Conservation (phyloP, 2,113 vertebrate species). For the Sphyrna mokarran region DNA sequence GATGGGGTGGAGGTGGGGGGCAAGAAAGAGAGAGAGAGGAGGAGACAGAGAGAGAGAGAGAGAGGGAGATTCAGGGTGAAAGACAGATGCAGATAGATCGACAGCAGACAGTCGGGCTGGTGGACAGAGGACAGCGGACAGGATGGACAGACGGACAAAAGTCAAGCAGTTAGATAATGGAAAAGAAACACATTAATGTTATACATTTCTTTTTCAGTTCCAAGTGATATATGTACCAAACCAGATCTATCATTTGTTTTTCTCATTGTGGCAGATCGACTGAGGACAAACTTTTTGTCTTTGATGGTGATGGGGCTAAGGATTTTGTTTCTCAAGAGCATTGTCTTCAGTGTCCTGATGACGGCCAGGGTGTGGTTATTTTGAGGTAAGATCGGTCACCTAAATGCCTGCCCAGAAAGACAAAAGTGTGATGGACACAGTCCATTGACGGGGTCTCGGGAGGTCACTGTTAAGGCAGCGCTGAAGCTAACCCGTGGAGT, state of each 20-base stretch:
- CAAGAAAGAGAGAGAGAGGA: too few relatives aligned
- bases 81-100: too few relatives aligned
- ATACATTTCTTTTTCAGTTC: neutral
- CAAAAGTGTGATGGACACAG: neutral
- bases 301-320: slow-evolving; percentile 62
- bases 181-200: neutral
- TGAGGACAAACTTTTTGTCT: slow-evolving; percentile 55
- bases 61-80: too few relatives aligned
- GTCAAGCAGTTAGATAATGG: too few relatives aligned
- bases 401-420: neutral
- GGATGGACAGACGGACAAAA: neutral
- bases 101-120: too few relatives aligned
- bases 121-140: neutral
- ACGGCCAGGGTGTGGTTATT: slow-evolving; percentile 55
- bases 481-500: too few relatives aligned
- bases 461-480: too few relatives aligned
- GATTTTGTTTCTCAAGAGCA: slow-evolving; percentile 68
- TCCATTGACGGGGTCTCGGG: neutral
- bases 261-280: neutral
- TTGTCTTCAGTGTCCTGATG: slow-evolving; percentile 70
- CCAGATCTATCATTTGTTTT: neutral
- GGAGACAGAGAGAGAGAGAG: neutral
- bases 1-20: too few relatives aligned
- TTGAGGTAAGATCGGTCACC: slow-evolving; percentile 38
- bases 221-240: neutral